Evolutionary conservation across 37 sponge, comb jelly and placozoan species (phyloP), one percentile per base, ranked within the genome.

Genomic region (Petrosia ficiformis): DNA sequence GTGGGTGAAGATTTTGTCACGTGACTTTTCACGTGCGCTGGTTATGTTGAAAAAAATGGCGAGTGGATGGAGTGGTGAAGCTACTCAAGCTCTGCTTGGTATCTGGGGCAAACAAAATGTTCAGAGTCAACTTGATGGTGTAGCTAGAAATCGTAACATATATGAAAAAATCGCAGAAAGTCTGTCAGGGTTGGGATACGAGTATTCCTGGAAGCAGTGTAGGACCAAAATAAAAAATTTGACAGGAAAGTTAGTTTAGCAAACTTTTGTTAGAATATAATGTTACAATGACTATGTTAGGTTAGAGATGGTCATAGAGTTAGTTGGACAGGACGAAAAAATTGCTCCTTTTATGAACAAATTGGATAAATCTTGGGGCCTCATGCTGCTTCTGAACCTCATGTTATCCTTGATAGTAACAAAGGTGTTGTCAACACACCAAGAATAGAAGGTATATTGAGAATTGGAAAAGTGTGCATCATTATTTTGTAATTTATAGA

Each of bases 161-260:
- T 77, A 59, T 37, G 72, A 57, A 39, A 26, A 5, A 60, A 37
- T 80, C 22, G 39, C 71, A 3, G 4, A 1, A 56, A 58, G 54
- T 0, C 59, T 57, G 4, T 22, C 48, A 31, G 60, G 57, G 29
- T 2, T 1, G 11, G 72, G 80, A 8, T 80, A 58, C 40, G 3
- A 54, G 14, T 24, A 60, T n/a, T 56, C 1, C 0, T 70, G 80
- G 71, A 14, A 70, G 30, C 80, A 80, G 39, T 70, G 80, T 40
- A 25, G 80, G 26, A 71, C 43, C 1, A 80, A 80, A 59, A 37
- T 80, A 0, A 80, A 80, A 64, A 70, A 80, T 37, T 39, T 77
- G 1, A 39, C 68, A 64, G 67, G 21, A 64, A 77, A 64, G 68
- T 77, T 10, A 76, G 36, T 59, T 48, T n/a, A n/a, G 29, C 57